phyloP scores from a whole-genome alignment of 1,140 invertebrate species.

The Neodiprion virginianus region DNA sequence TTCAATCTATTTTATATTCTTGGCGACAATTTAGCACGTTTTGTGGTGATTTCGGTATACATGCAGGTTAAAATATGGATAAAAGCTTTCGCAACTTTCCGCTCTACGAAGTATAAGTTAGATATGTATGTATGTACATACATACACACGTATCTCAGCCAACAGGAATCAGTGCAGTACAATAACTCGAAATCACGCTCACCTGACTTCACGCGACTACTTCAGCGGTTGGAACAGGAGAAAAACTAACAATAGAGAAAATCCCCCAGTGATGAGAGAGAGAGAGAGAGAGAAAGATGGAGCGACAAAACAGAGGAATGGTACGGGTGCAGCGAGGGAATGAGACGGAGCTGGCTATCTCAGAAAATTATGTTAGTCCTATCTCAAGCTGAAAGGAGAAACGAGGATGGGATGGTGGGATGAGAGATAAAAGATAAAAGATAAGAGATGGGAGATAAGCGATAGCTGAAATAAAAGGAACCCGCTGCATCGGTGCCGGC shows the following conservation, averaged over 20 bases:
- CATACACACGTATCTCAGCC: no score
- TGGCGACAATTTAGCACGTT: not conserved
- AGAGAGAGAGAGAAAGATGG: constrained; percentile 19
- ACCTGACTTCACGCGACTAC: not conserved
- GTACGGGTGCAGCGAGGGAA: constrained; percentile 12
- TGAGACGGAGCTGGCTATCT: constrained; percentile 35
- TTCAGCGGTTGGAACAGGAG: not conserved
- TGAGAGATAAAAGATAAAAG: constrained; percentile 40
- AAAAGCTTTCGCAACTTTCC: not conserved
- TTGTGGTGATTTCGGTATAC: not conserved
- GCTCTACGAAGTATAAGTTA: not conserved
- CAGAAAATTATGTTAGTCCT: constrained; percentile 52
- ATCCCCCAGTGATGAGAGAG: constrained; percentile 1
- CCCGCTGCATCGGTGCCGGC: constrained; percentile 31
- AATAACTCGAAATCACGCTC: not conserved
- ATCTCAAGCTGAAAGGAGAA: constrained; percentile 44
- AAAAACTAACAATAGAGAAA: no score
- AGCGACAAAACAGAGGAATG: not conserved
- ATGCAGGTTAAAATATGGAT: not conserved
- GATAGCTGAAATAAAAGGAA: constrained; percentile 43
- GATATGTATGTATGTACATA: no score
- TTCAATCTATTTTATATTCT: no score
- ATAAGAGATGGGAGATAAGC: constrained; percentile 17
- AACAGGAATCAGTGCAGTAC: not conserved
- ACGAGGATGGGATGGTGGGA: constrained; percentile 34